Evolutionary conservation across 2,113 vertebrate genomes (phyloP).

Genomic region (Syngnathoides biaculeatus): DNA sequence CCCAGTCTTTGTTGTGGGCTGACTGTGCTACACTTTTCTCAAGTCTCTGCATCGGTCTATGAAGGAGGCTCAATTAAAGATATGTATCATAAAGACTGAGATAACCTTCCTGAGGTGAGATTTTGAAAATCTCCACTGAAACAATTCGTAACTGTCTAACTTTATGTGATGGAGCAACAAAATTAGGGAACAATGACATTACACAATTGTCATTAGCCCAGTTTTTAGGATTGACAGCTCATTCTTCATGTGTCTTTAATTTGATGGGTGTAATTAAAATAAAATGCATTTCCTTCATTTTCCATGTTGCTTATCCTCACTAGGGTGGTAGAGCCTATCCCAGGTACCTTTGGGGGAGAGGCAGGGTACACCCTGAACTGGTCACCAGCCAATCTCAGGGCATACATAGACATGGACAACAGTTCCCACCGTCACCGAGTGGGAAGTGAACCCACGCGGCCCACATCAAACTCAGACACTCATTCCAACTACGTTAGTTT

Average conservation of each 20-base stretch:
- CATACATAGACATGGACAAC: too few species aligned
- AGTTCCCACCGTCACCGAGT: too few species aligned
- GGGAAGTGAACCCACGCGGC: too few species aligned
- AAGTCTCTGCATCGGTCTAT: slow-evolving; percentile 26
- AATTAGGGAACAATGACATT: not conserved
- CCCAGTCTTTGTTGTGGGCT: slow-evolving; percentile 37
- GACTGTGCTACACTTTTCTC: slow-evolving; percentile 32
- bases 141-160: slow-evolving; percentile 26
- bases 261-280: too few species aligned
- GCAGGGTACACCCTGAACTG: too few species aligned
- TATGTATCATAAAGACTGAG: slow-evolving; percentile 20
- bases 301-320: too few species aligned
- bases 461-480: too few species aligned
- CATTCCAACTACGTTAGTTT: too few species aligned
- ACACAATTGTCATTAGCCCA: not conserved
- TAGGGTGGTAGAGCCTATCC: too few species aligned
- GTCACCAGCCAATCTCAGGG: too few species aligned
- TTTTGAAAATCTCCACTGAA: slow-evolving; percentile 18
- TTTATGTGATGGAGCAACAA: slow-evolving; percentile 14
- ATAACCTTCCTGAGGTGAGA: slow-evolving; percentile 35
- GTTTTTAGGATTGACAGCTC: not conserved
- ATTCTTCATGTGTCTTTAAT: not conserved
- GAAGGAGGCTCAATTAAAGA: slow-evolving; percentile 37
- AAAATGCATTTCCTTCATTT: not conserved
- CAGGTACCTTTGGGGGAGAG: too few species aligned